Evolutionary conservation across 2,113 vertebrate genomes (phyloP).

Genomic region (Grantiella picta): DNA sequence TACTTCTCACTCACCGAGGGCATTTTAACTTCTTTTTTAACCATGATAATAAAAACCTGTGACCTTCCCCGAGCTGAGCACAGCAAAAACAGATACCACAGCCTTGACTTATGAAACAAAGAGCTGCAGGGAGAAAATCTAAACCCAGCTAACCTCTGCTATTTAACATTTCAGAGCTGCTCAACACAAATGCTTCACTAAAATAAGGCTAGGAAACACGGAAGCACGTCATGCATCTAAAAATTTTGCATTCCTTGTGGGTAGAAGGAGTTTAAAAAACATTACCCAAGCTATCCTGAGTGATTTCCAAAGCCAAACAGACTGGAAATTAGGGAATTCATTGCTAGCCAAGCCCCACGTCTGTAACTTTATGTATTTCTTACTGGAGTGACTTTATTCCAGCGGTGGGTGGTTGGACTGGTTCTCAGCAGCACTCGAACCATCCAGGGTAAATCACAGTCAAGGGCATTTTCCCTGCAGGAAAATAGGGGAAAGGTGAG

Average conservation of each 20-base stretch:
- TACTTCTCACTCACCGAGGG: not conserved
- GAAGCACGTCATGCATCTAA: not conserved
- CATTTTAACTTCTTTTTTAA: not conserved
- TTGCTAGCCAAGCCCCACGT: not conserved
- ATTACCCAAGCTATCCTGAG: not conserved
- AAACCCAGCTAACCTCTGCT: not conserved
- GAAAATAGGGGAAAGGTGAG: constrained; percentile 15
- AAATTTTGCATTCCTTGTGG: not conserved
- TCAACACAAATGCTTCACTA: not conserved
- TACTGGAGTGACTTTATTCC: not conserved
- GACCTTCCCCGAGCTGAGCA: not conserved
- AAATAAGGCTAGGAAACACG: not conserved
- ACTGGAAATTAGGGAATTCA: not conserved
- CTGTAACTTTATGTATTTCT: not conserved
- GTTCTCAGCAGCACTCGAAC: not conserved
- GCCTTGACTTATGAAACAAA: not conserved
- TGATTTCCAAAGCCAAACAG: not conserved
- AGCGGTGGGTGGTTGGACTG: not conserved
- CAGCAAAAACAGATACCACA: not conserved
- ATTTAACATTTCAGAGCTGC: not conserved
- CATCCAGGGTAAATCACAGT: not conserved
- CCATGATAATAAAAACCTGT: not conserved
- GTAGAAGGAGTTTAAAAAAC: not conserved
- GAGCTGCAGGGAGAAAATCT: not conserved
- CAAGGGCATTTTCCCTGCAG: not conserved